phyloP scores from a whole-genome alignment of 2,797 vertebrate species.

The Clarias platycephalus region DNA sequence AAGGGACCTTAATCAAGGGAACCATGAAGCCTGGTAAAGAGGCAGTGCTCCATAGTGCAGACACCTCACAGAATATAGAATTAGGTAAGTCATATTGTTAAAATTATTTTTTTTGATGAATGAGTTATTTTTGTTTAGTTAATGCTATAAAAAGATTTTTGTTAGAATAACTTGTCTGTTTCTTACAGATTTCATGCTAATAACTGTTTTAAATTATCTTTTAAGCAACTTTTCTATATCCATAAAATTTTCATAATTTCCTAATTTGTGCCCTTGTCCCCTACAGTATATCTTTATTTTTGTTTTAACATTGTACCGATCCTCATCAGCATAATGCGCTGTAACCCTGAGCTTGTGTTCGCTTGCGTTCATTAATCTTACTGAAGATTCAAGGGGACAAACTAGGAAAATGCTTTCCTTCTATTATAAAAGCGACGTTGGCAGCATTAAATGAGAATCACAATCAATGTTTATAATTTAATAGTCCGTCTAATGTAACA shows the following conservation, averaged over 20 bases:
- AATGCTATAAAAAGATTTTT: background rate
- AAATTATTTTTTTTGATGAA: background rate
- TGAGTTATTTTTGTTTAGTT: background rate
- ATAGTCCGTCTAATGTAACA: background rate
- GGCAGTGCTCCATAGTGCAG: slow-evolving; percentile 85
- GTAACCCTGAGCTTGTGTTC: background rate
- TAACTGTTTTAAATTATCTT: background rate
- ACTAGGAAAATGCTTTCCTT: background rate
- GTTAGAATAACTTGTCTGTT: background rate
- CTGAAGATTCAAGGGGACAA: background rate
- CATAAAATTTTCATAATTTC: background rate
- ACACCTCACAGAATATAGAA: slow-evolving; percentile 95
- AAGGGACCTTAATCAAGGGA: slow-evolving; percentile 84
- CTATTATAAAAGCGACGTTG: background rate
- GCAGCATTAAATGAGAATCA: background rate
- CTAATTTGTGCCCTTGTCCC: background rate
- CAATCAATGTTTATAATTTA: background rate
- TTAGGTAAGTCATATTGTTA: slow-evolving; percentile 78
- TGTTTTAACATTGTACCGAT: background rate
- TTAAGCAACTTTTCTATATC: background rate
- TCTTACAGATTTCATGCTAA: background rate
- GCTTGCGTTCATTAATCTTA: background rate
- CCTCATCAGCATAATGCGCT: background rate
- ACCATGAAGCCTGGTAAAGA: slow-evolving; percentile 90
- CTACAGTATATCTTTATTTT: background rate